These are phyloP conservation scores for Deroplatys truncata DNA, from an alignment of 2,888 invertebrate genomes.

Conservation along the genomic window DNA sequence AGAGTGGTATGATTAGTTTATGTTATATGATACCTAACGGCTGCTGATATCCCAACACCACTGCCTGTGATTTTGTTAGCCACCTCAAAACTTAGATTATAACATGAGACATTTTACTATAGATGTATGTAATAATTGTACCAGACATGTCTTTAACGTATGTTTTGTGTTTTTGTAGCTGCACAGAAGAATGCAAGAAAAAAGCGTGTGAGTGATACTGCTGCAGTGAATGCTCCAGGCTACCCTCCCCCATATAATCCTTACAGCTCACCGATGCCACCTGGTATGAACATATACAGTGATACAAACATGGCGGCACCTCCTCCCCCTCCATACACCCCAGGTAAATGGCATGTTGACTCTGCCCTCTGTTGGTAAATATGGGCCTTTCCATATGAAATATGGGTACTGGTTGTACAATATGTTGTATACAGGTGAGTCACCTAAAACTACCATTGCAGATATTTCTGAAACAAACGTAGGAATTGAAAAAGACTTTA, in stretches of 20 bases:
- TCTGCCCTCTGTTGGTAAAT: neutral
- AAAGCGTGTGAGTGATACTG: constrained; percentile 26
- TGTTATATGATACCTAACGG: too few species aligned
- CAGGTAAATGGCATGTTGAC: neutral
- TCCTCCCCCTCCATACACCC: neutral
- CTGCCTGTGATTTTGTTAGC: too few species aligned
- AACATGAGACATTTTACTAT: neutral
- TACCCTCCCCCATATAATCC: constrained; percentile 31
- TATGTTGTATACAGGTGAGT: too few species aligned
- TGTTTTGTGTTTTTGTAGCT: constrained; percentile 22
- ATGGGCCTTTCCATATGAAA: too few species aligned
- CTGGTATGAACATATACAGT: neutral
- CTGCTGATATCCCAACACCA: too few species aligned
- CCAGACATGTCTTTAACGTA: neutral
- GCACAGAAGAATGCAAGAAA: constrained; percentile 28
- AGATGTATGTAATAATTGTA: neutral
- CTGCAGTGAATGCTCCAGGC: constrained; percentile 24
- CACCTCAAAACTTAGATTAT: neutral
- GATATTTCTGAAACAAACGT: too few species aligned
- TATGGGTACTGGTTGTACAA: too few species aligned
- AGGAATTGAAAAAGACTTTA: too few species aligned
- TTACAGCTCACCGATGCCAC: constrained; percentile 22
- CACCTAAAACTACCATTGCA: too few species aligned
- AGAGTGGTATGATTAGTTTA: too few species aligned
- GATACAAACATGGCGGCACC: constrained; percentile 1